These are phyloP conservation scores for Cephalopterus ornatus DNA, from an alignment of 2,113 vertebrate genomes.

Conservation along the genomic window DNA sequence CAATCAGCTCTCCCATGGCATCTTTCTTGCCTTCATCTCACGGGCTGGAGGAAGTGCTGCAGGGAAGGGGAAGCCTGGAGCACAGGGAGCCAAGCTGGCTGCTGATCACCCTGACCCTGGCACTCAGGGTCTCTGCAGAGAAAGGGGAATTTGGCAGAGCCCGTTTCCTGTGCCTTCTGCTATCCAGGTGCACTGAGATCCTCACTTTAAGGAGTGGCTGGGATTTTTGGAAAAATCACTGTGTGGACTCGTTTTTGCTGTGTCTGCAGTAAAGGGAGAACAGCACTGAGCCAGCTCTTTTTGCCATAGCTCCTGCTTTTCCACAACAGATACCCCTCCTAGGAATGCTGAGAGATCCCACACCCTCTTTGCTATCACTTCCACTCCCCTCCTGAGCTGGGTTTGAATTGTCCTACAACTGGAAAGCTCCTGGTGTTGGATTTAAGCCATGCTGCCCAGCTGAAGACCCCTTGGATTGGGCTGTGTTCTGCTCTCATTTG, in stretches of 20 bases:
- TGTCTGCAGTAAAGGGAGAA: not conserved
- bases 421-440: not conserved
- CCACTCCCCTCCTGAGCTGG: not conserved
- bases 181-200: not conserved
- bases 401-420: not conserved
- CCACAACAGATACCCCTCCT: not conserved
- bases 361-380: not conserved
- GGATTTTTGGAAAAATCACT: not conserved
- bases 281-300: not conserved
- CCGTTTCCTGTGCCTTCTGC: not conserved
- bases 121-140: not conserved
- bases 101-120: not conserved
- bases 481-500: not conserved
- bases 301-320: not conserved
- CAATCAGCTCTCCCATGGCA: not conserved
- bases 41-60: not conserved
- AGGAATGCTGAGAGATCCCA: not conserved
- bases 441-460: not conserved
- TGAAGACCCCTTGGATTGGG: not conserved
- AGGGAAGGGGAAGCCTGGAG: not conserved
- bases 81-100: not conserved
- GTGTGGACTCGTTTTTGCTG: not conserved
- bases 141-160: not conserved
- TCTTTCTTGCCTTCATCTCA: not conserved
- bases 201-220: not conserved